Evolutionary conservation across 2,113 vertebrate genomes (phyloP), one percentile per base, ranked within the genome.

Genomic region (Ellobius talpinus): DNA sequence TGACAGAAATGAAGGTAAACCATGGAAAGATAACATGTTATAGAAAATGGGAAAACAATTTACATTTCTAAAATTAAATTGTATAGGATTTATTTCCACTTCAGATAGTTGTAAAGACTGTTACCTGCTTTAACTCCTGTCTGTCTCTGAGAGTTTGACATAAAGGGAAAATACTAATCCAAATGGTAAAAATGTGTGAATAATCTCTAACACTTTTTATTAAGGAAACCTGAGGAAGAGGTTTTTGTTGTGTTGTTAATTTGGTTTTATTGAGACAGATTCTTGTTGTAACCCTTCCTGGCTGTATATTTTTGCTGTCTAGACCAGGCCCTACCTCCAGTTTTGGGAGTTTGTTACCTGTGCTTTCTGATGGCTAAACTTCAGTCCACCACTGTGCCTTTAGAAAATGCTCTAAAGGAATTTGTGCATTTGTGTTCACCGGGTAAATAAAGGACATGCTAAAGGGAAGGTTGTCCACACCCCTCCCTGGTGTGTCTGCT

Each of bases 61-160:
- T 91, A n/a, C 3, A 81, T 82, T 81, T 91, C 61, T 87, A 47
- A 97, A 91, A 52, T 12, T 58, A 55, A 73, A 33, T 87, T 82
- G n/a, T 65, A 33, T 31, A 72, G 61, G 52, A 19, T 72, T 90
- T 88, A 39, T 77, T 79, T 73, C 36, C 36, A 47, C 29, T 47
- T 90, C n/a, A 77, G 94, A 85, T 72, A 58, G 24, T 68, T 50
- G 72, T 58, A 45, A 42, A 21, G 33, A 45, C 81, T 94, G 12
- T 76, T 45, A 13, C 31, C 7, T 50, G 76, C 91, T 90, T 45
- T 52, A 78, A 50, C 52, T 47, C 23, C 36, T n/a, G 31, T 47
- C 14, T 77, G 86, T 72, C 55, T 87, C 36, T 63, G 84, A 50
- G 39, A 39, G 12, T 50, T 87, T 26, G 45, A 88, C 55, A 66